Evolutionary conservation across 2,797 vertebrate species (phyloP).

Genomic region (Trematomus bernacchii): DNA sequence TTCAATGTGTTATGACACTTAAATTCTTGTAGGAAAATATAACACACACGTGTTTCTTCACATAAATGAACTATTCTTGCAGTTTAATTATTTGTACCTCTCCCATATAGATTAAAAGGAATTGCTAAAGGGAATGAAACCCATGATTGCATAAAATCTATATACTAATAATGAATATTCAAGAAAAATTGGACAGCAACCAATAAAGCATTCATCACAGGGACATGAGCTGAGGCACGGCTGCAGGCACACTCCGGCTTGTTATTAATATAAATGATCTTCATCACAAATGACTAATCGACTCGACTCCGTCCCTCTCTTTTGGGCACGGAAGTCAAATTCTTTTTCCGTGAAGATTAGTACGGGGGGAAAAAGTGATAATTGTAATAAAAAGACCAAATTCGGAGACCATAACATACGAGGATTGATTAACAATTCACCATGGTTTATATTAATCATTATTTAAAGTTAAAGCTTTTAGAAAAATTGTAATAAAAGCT

Average conservation of each 20-base stretch:
- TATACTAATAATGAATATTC: conserved; percentile 74
- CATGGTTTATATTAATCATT: conserved; percentile 23
- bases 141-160: conserved; percentile 59
- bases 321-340: conserved; percentile 41
- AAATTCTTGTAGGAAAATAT: conserved; percentile 28
- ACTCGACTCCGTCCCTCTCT: conserved; percentile 50
- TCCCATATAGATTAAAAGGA: conserved; percentile 50
- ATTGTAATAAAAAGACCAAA: conserved; percentile 45
- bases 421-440: conserved; percentile 32
- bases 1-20: conserved; percentile 17
- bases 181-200: conserved; percentile 63
- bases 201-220: conserved; percentile 77
- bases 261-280: conserved; percentile 77
- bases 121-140: conserved; percentile 55
- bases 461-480: conserved; percentile 20
- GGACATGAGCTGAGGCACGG: conserved; percentile 58
- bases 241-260: conserved; percentile 61
- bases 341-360: conserved; percentile 52
- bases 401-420: conserved; percentile 32
- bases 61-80: conserved; percentile 41
- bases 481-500: conserved; percentile 15
- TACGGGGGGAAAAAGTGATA: conserved; percentile 30
- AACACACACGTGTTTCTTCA: conserved; percentile 32
- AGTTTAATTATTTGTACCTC: conserved; percentile 45
- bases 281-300: conserved; percentile 68